Conservation (phyloP, 2,113 vertebrate species). For the Istiophorus platypterus region DNA sequence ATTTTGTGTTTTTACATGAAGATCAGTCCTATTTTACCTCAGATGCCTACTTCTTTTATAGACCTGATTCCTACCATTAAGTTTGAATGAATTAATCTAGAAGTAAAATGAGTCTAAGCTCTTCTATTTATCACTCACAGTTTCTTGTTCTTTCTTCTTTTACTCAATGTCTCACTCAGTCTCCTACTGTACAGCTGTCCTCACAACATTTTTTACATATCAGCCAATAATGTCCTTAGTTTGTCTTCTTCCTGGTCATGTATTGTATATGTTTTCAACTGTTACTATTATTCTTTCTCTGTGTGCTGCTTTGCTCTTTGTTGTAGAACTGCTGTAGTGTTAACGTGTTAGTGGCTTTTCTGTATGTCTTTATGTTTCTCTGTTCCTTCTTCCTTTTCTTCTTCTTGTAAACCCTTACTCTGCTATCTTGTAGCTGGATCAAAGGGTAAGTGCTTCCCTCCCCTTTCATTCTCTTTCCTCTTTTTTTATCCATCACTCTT, state of each 20-base stretch:
- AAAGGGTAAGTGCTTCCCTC: conserved; percentile 90
- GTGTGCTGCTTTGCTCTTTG: conserved; percentile 54
- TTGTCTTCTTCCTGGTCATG: neutral
- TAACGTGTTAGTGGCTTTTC: conserved; percentile 92
- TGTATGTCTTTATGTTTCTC: conserved; percentile 97
- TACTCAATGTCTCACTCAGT: conserved; percentile 15
- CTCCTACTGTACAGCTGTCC: neutral
- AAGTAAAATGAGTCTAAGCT: neutral
- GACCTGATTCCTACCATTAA: neutral
- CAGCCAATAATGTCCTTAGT: neutral
- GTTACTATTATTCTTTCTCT: conserved; percentile 18
- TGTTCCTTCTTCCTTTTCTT: conserved; percentile 92
- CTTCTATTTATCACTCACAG: neutral
- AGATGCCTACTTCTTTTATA: neutral
- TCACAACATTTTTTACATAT: conserved; percentile 1
- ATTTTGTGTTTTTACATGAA: neutral
- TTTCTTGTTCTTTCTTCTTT: neutral
- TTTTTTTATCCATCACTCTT: conserved; percentile 69
- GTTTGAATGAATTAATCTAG: neutral
- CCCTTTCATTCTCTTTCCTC: conserved; percentile 76
- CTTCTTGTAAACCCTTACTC: conserved; percentile 84
- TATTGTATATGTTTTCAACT: conserved; percentile 5
- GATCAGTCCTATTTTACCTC: neutral
- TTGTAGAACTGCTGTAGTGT: conserved; percentile 61
- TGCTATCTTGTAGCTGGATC: conserved; percentile 93